These are phyloP conservation scores for Conopomorpha cramerella DNA, from an alignment of 1,140 invertebrate species.

Conservation along the genomic window DNA sequence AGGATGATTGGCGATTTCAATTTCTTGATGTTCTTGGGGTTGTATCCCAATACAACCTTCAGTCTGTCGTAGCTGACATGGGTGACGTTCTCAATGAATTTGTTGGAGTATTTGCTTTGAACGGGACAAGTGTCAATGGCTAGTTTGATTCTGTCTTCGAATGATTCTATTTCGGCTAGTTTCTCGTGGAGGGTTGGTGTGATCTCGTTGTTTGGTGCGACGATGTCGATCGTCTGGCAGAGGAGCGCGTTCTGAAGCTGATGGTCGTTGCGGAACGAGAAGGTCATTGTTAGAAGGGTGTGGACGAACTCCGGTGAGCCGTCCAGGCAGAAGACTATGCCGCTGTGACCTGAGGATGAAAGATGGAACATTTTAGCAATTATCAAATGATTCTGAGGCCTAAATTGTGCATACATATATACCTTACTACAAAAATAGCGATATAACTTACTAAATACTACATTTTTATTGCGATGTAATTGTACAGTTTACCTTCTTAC, in stretches of 20 bases:
- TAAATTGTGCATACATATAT: too few species aligned
- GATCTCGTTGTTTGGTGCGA: slow-evolving; percentile 59
- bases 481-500: too few species aligned
- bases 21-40: slow-evolving; percentile 36
- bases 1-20: slow-evolving; percentile 66
- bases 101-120: slow-evolving; percentile 47
- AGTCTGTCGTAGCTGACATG: slow-evolving; percentile 62
- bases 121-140: slow-evolving; percentile 25
- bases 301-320: slow-evolving; percentile 63
- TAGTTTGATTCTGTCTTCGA: slow-evolving; percentile 52
- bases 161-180: slow-evolving; percentile 58
- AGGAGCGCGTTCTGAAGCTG: slow-evolving; percentile 61
- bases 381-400: too few species aligned
- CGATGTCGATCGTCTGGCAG: slow-evolving; percentile 51
- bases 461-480: too few species aligned
- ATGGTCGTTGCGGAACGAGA: slow-evolving; percentile 44
- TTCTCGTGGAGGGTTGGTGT: slow-evolving; percentile 48
- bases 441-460: too few species aligned
- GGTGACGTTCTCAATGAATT: slow-evolving; percentile 53
- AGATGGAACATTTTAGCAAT: too few species aligned
- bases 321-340: slow-evolving; percentile 63
- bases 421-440: background rate
- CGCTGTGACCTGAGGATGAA: slow-evolving; percentile 58
- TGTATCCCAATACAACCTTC: slow-evolving; percentile 58
- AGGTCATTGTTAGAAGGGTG: slow-evolving; percentile 35